Evolutionary conservation across 1,140 invertebrate species (phyloP).

Genomic region (roundworm (Caenorhabditis elegans)): DNA sequence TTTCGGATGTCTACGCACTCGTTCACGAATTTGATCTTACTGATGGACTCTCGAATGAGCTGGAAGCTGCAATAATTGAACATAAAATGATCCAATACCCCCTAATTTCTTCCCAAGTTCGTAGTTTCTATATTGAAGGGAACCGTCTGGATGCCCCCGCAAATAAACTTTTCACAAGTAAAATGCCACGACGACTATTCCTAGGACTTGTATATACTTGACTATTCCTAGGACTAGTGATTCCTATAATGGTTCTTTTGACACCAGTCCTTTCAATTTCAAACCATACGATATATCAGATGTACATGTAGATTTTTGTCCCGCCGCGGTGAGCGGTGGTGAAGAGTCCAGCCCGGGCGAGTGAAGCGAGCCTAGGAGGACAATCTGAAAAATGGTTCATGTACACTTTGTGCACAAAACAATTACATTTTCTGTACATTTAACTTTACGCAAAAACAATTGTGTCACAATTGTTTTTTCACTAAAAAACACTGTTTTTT

Average conservation of each 20-base stretch:
- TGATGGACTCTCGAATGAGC: background rate
- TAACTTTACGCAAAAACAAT: too few species aligned
- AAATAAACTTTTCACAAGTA: background rate
- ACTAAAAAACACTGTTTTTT: too few species aligned
- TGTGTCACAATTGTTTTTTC: too few species aligned
- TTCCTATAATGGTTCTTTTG: background rate
- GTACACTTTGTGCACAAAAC: too few species aligned
- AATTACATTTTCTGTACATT: too few species aligned
- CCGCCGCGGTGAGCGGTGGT: too few species aligned
- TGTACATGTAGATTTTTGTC: too few species aligned
- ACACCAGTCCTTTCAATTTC: background rate
- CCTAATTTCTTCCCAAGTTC: background rate
- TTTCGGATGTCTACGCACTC: background rate
- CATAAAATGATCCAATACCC: background rate
- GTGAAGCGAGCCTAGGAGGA: too few species aligned
- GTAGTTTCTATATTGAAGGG: background rate
- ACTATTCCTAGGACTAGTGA: too few species aligned
- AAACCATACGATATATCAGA: background rate
- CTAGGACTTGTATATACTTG: background rate
- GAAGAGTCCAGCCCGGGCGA: too few species aligned
- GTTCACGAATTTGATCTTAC: background rate
- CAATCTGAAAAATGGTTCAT: too few species aligned
- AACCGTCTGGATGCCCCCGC: background rate
- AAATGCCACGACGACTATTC: background rate
- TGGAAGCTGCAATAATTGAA: background rate